phyloP scores from a whole-genome alignment of 1,140 invertebrate species.

The Microplitis mediator region DNA sequence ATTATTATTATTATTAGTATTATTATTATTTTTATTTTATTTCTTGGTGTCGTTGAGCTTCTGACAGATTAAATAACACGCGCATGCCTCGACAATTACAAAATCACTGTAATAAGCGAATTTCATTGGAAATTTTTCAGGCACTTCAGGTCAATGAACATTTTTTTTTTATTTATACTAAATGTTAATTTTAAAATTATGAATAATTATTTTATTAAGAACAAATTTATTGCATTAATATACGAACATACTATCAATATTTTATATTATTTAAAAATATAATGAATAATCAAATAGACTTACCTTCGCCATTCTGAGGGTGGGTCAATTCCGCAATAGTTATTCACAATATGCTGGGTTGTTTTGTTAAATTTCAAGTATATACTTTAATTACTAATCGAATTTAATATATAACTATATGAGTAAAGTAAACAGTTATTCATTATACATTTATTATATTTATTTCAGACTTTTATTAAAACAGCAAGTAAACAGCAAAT shows the following conservation, averaged over 20 bases:
- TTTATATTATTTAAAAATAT: not conserved
- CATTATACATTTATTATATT: not conserved
- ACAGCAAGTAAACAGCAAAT: not conserved
- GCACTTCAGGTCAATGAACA: too few relatives aligned
- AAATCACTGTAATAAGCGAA: too few relatives aligned
- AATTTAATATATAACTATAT: too few relatives aligned
- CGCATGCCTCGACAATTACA: too few relatives aligned
- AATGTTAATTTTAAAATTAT: too few relatives aligned
- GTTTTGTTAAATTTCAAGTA: not conserved
- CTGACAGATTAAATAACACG: too few relatives aligned
- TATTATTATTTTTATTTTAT: too few relatives aligned
- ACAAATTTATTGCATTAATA: too few relatives aligned
- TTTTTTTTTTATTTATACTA: not conserved
- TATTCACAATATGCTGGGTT: not conserved
- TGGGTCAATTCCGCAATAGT: constrained; percentile 6
- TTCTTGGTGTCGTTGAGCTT: too few relatives aligned
- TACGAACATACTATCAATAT: too few relatives aligned
- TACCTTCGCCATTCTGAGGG: constrained; percentile 26
- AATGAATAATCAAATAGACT: not conserved
- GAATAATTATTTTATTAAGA: not conserved
- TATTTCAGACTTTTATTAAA: not conserved
- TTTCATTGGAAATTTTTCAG: too few relatives aligned
- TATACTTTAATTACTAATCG: not conserved
- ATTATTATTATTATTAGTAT: too few relatives aligned
- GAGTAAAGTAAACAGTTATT: not conserved